Evolutionary conservation across 2,888 invertebrate species (phyloP).

Genomic region (Thera britannica): DNA sequence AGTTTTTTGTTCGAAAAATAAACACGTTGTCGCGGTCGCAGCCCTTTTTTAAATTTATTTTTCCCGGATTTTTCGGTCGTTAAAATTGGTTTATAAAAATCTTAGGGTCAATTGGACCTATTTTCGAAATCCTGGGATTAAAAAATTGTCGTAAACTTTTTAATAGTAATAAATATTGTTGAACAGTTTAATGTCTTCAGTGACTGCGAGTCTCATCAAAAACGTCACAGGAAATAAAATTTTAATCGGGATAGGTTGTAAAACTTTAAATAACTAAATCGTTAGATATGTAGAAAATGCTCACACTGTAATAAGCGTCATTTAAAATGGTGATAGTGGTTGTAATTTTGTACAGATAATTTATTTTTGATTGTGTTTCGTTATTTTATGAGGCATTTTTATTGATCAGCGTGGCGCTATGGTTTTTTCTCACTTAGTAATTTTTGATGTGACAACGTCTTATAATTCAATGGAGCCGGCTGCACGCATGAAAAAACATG

Average conservation of each 20-base stretch:
- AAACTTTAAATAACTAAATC: slow-evolving; percentile 40
- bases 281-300: slow-evolving; percentile 38
- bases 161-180: slow-evolving; percentile 46
- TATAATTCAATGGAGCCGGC: too few relatives aligned
- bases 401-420: slow-evolving; percentile 7
- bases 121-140: slow-evolving; percentile 38
- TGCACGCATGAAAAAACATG: too few relatives aligned
- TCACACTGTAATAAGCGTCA: slow-evolving; percentile 33
- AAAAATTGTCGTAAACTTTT: slow-evolving; percentile 42
- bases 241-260: slow-evolving; percentile 36
- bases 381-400: neutral
- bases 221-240: slow-evolving; percentile 42
- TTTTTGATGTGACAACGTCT: neutral
- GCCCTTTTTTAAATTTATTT: slow-evolving; percentile 59
- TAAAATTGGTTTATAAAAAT: slow-evolving; percentile 51
- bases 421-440: neutral
- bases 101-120: slow-evolving; percentile 46
- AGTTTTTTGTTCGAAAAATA: slow-evolving; percentile 62
- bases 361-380: slow-evolving; percentile 3
- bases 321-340: slow-evolving; percentile 32
- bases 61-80: slow-evolving; percentile 55
- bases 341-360: slow-evolving; percentile 24
- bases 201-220: slow-evolving; percentile 38
- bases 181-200: slow-evolving; percentile 41
- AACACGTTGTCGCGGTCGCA: slow-evolving; percentile 59